phyloP scores from a whole-genome alignment of 2,797 vertebrate genomes.

The Tolypeutes matacus region DNA sequence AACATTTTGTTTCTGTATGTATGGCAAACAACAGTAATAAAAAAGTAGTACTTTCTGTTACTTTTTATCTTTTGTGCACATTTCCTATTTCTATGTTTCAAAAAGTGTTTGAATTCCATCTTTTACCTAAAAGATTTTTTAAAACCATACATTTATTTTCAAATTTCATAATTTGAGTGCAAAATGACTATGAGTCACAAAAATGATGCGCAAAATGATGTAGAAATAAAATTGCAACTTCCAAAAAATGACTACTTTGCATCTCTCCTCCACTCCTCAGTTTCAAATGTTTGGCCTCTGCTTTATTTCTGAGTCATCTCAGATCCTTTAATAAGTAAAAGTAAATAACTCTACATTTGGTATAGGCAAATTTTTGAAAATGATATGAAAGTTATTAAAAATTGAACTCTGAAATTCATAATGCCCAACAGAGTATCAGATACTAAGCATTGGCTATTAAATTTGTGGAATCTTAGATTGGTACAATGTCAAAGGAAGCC shows the following conservation, averaged over 20 bases:
- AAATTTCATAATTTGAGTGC: neutral
- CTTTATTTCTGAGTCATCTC: neutral
- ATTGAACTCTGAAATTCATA: neutral
- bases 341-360: neutral
- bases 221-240: neutral
- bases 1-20: neutral
- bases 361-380: neutral
- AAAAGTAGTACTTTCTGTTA: neutral
- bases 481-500: neutral
- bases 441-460: neutral
- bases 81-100: neutral
- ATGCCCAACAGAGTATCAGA: neutral
- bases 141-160: neutral
- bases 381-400: neutral
- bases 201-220: neutral
- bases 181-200: neutral
- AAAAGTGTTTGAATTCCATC: neutral
- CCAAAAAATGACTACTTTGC: neutral
- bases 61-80: neutral
- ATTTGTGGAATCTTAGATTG: neutral
- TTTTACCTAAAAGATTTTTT: neutral
- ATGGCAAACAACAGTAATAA: neutral
- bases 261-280: neutral
- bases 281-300: neutral
- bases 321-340: neutral